phyloP scores from a whole-genome alignment of 2,797 vertebrate species.

The Helostoma temminkii region DNA sequence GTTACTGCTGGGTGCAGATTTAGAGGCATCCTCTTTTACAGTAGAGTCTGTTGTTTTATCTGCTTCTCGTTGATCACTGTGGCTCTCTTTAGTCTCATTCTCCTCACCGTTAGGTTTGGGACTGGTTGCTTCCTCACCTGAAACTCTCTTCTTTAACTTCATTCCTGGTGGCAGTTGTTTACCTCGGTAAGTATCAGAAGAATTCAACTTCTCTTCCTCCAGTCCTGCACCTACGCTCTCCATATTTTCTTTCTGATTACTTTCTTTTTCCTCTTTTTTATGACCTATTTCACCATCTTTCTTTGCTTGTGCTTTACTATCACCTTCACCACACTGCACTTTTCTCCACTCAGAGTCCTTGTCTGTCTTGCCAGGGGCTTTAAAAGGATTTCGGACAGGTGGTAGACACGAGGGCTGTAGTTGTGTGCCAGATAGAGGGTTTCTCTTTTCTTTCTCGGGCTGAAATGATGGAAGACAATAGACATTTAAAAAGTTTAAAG shows the following conservation, averaged over 20 bases:
- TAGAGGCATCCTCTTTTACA: constrained; percentile 8
- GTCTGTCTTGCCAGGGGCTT: constrained; percentile 78
- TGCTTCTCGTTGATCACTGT: constrained; percentile 4
- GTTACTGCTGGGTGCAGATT: constrained; percentile 21
- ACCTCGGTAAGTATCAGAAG: constrained; percentile 53
- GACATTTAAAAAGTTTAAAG: not conserved
- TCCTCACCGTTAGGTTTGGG: constrained; percentile 9
- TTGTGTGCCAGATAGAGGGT: constrained; percentile 53
- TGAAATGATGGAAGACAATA: constrained; percentile 63
- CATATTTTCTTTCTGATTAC: constrained; percentile 46
- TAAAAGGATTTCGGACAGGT: constrained; percentile 90
- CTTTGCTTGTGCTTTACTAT: constrained; percentile 17
- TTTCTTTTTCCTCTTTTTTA: constrained; percentile 22
- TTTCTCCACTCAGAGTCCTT: constrained; percentile 77
- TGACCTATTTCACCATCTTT: constrained; percentile 1
- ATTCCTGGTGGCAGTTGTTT: constrained; percentile 75
- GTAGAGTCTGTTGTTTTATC: not conserved
- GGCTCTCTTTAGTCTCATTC: not conserved
- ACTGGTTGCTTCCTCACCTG: constrained; percentile 56
- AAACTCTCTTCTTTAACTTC: constrained; percentile 77
- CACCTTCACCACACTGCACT: constrained; percentile 38
- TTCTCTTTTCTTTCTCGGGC: constrained; percentile 75
- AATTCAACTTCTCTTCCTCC: constrained; percentile 53
- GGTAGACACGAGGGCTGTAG: constrained; percentile 61
- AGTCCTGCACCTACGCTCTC: not conserved